Base-by-base conservation (phyloP, 2,113 vertebrate genomes). In the Equus quagga region DNA sequence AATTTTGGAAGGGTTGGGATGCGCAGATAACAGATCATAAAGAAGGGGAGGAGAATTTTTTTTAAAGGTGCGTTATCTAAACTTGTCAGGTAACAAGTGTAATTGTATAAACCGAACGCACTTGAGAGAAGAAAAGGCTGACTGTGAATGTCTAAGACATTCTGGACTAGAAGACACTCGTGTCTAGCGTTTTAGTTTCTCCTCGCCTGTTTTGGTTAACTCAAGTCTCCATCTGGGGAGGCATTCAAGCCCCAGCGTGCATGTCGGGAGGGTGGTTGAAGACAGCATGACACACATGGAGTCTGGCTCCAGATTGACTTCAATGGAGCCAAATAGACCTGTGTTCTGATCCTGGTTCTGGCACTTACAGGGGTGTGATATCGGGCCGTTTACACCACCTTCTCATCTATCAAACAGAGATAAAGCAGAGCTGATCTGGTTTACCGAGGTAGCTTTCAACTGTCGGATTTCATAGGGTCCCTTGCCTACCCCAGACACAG, bases 251-350 rank as follows among this genome's bases (percentile, higher is more conserved):
- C 21, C 36, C 17, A 11, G 14, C 3, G 8, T n/a, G 41, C 44
- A 18, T 80, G 18, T 83, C 5, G 33, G 10, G 51, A 54, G 41
- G 7, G 51, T 24, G 11, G 19, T 6, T 46, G 12, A 19, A 18
- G 31, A 82, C 14, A 73, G 11, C 12, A 28, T 9, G 15, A 3
- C 6, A 3, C 12, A 7, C 0, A 0, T n/a, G 54, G 69, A 60
- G 17, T 56, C 86, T 19, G 14, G 54, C 21, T 89, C 10, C 23
- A 8, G 46, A 44, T 75, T 65, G 85, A 36, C 26, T 46, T 49
- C 10, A 31, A 0, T 51, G 78, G 79, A 58, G 2, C 82, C 46
- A 18, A 41, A n/a, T 18, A 75, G 78, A 64, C 33, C 13, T 75
- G 62, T 0, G 6, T 83, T 85, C 26, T 41, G 31, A 80, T 46